These are phyloP conservation scores for Pterophyllum scalare DNA, from an alignment of 2,113 vertebrate genomes.

Conservation along the genomic window DNA sequence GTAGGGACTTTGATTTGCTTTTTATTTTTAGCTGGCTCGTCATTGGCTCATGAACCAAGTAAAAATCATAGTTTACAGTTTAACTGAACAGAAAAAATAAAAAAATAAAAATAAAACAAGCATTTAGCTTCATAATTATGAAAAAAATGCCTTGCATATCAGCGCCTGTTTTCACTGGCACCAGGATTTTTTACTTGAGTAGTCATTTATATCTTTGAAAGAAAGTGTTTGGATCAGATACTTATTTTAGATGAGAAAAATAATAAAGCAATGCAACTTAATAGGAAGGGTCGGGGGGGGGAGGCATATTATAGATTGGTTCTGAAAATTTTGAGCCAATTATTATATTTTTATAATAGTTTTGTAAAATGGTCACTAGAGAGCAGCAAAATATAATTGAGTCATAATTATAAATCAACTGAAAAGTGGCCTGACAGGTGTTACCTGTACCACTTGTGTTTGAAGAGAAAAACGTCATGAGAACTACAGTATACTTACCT, in stretches of 20 bases:
- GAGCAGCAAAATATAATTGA: conserved; percentile 48
- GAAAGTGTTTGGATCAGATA: too few relatives aligned
- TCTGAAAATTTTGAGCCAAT: too few relatives aligned
- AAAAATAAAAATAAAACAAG: too few relatives aligned
- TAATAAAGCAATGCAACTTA: too few relatives aligned
- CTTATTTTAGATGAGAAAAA: too few relatives aligned
- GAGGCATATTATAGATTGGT: too few relatives aligned
- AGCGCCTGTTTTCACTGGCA: background rate
- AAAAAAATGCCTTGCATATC: too few relatives aligned
- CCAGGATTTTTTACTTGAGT: background rate
- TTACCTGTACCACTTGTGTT: background rate
- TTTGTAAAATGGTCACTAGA: conserved; percentile 36
- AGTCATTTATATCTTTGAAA: background rate
- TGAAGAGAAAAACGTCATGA: background rate
- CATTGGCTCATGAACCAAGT: background rate
- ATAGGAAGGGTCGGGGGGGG: too few relatives aligned
- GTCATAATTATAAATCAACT: background rate
- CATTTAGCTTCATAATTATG: too few relatives aligned
- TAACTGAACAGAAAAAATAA: too few relatives aligned
- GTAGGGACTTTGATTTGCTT: background rate
- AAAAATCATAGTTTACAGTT: too few relatives aligned
- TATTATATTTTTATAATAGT: background rate
- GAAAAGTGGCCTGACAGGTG: background rate
- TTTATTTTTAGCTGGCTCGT: background rate
- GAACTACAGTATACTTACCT: too few relatives aligned